A percentile compares a stretch with the other conserved stretches of the same genome.
Evolutionary conservation across 23 tunicate genomes (phyloP).

Genomic region (Clavelina lepadiformis): DNA sequence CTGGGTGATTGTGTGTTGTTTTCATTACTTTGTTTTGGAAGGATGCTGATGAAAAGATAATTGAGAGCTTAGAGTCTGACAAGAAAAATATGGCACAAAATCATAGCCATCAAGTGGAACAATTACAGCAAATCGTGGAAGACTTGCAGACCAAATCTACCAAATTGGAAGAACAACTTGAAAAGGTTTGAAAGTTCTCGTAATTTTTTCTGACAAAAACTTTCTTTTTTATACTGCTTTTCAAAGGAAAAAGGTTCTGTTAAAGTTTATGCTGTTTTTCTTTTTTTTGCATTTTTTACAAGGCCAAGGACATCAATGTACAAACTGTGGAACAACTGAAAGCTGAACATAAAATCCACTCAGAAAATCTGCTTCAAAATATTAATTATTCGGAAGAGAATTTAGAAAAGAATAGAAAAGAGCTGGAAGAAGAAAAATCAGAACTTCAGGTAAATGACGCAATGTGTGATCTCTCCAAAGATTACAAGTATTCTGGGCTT

Average conservation of each 20-base stretch:
- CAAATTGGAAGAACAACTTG: conserved; percentile 6
- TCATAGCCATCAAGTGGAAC: neutral
- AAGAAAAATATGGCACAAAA: conserved; percentile 1
- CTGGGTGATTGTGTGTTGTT: neutral
- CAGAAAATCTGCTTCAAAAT: neutral
- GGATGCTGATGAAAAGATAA: conserved; percentile 6
- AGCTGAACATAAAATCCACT: conserved; percentile 6
- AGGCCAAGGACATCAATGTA: conserved; percentile 6
- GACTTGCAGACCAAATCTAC: conserved; percentile 1
- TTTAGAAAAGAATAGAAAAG: conserved; percentile 8
- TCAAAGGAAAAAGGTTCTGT: neutral
- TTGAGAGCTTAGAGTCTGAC: conserved; percentile 4
- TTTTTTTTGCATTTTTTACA: neutral
- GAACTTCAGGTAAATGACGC: conserved; percentile 10
- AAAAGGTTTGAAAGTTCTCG: too few species aligned
- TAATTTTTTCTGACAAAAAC: too few species aligned
- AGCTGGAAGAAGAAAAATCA: neutral
- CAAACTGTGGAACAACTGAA: neutral
- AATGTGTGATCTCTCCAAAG: neutral
- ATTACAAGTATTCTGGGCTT: too few species aligned
- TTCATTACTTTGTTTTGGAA: neutral
- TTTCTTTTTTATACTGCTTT: too few species aligned
- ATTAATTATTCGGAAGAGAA: too few species aligned
- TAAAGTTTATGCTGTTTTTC: neutral
- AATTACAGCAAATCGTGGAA: neutral